Evolutionary conservation across 2,797 vertebrate species (phyloP).

Genomic region (Myiotriccus ornatus): DNA sequence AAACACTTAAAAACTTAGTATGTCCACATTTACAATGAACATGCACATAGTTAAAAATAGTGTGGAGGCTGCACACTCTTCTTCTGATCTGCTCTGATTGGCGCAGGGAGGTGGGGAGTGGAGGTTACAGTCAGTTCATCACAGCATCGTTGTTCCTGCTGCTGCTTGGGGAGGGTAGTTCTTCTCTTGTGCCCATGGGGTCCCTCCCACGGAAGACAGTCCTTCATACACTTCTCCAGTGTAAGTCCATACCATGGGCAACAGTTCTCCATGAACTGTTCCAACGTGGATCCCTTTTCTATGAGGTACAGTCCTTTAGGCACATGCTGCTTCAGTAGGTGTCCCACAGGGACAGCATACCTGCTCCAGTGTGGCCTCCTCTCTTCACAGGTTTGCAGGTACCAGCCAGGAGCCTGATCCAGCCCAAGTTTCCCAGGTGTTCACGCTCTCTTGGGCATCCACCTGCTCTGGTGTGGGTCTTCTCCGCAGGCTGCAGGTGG

Average conservation of each 20-base stretch:
- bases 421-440: neutral
- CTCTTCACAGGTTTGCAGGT: neutral
- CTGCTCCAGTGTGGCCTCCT: neutral
- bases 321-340: neutral
- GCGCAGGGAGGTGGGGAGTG: neutral
- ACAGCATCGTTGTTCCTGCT: neutral
- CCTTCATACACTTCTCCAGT: neutral
- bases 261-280: neutral
- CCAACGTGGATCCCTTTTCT: neutral
- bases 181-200: rapidly evolving
- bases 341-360: neutral
- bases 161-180: too few relatives aligned
- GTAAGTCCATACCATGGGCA: rapidly evolving
- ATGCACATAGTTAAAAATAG: neutral
- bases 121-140: neutral
- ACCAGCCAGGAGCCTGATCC: neutral
- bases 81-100: neutral
- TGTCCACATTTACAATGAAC: neutral
- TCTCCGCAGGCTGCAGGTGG: neutral
- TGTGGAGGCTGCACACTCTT: neutral
- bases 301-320: neutral
- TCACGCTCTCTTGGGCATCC: neutral
- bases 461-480: neutral
- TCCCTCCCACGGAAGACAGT: rapidly evolving
- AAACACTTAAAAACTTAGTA: neutral